These are phyloP conservation scores for Dryobota labecula DNA, from an alignment of 2,888 invertebrate genomes.

Conservation along the genomic window DNA sequence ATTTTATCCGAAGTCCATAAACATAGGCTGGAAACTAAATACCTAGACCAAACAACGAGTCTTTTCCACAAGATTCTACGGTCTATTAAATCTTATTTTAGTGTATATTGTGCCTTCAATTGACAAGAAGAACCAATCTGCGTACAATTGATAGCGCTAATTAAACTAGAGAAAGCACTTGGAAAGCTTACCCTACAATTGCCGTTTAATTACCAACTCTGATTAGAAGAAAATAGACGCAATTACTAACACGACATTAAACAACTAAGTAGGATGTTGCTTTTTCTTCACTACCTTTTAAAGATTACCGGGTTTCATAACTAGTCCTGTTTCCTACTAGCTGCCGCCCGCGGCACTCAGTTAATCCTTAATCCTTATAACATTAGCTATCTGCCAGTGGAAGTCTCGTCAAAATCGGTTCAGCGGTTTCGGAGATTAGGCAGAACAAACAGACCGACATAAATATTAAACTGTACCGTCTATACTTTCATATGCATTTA, in stretches of 20 bases:
- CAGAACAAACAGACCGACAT: no score
- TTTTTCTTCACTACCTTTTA: slow-evolving; percentile 37
- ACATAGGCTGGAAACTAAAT: neutral
- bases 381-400: no score
- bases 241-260: slow-evolving; percentile 43
- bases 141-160: slow-evolving; percentile 58
- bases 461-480: no score
- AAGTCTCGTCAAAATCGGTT: no score
- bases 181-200: slow-evolving; percentile 55
- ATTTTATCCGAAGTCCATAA: neutral
- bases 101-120: slow-evolving; percentile 18
- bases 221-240: slow-evolving; percentile 55
- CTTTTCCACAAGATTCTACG: neutral
- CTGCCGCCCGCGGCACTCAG: no score
- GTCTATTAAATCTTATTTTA: slow-evolving; percentile 19
- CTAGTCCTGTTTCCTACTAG: neutral
- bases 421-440: no score
- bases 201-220: slow-evolving; percentile 56
- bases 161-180: slow-evolving; percentile 58
- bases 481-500: no score
- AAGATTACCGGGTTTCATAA: slow-evolving; percentile 28
- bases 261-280: slow-evolving; percentile 27
- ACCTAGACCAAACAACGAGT: neutral
- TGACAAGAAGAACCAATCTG: slow-evolving; percentile 45
- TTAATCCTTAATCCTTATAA: no score